phyloP scores from a whole-genome alignment of 2,888 invertebrate genomes.

The Epinotia demarniana region DNA sequence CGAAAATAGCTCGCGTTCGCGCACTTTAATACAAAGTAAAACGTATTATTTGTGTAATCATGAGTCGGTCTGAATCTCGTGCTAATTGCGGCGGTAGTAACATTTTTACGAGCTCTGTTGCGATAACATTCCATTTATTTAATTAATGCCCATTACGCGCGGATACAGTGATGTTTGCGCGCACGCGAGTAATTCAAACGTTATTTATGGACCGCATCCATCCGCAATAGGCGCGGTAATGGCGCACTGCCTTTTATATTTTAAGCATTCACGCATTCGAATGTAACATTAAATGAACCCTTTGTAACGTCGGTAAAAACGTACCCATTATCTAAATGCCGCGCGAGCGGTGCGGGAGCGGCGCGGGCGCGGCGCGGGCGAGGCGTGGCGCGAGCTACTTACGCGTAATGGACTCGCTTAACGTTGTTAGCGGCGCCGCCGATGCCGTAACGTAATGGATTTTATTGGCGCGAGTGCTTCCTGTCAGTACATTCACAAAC shows the following conservation, averaged over 20 bases:
- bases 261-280: slow-evolving; percentile 32
- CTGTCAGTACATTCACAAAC: background rate
- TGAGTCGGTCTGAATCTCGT: background rate
- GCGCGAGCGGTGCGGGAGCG: background rate
- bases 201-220: slow-evolving; percentile 29
- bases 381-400: slow-evolving; percentile 17
- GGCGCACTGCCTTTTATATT: slow-evolving; percentile 33
- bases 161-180: slow-evolving; percentile 13
- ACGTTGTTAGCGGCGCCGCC: slow-evolving; percentile 29
- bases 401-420: slow-evolving; percentile 29
- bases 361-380: background rate
- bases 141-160: slow-evolving; percentile 23
- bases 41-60: background rate
- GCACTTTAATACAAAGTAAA: background rate
- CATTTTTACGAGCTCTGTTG: slow-evolving; percentile 15
- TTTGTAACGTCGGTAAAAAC: slow-evolving; percentile 33
- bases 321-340: slow-evolving; percentile 30
- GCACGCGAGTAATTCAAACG: slow-evolving; percentile 17
- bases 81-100: slow-evolving; percentile 17
- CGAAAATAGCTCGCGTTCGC: background rate
- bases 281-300: slow-evolving; percentile 37
- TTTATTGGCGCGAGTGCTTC: slow-evolving; percentile 6
- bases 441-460: slow-evolving; percentile 9
- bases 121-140: slow-evolving; percentile 19
- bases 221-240: slow-evolving; percentile 32